phyloP scores from a whole-genome alignment of 2,888 invertebrate species.

The Drosophila basisetae region DNA sequence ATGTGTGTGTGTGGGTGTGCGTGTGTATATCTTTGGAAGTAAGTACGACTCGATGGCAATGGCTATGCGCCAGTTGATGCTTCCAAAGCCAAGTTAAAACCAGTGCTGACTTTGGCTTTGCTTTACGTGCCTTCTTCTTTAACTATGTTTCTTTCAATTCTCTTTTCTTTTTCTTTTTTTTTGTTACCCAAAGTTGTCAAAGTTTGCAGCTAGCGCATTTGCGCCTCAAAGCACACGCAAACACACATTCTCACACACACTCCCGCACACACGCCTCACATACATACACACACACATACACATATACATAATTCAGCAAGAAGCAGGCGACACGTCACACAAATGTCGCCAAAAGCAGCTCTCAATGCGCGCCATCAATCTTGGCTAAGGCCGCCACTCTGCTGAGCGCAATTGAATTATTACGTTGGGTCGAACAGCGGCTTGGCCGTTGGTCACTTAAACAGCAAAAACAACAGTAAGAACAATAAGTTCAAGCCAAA shows the following conservation, averaged over 20 bases:
- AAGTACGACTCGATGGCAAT: conserved; percentile 49
- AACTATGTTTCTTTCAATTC: conserved; percentile 19
- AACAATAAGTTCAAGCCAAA: conserved; percentile 30
- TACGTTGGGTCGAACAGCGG: conserved; percentile 71
- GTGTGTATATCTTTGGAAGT: conserved; percentile 5
- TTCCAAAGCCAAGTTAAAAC: conserved; percentile 74
- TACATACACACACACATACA: conserved; percentile 17
- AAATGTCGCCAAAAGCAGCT: conserved; percentile 78
- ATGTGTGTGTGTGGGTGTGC: not conserved
- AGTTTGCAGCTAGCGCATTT: conserved; percentile 75
- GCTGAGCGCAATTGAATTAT: conserved; percentile 75
- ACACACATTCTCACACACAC: conserved; percentile 22
- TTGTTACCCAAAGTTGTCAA: conserved; percentile 66
- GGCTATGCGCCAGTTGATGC: conserved; percentile 35
- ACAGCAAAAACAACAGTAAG: conserved; percentile 44
- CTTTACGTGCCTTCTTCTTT: conserved; percentile 57
- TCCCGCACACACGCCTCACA: conserved; percentile 8
- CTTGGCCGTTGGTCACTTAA: conserved; percentile 73
- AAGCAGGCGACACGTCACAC: conserved; percentile 76
- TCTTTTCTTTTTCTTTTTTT: conserved; percentile 22
- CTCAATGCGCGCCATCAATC: conserved; percentile 79
- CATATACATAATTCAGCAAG: conserved; percentile 71
- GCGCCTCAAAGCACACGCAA: conserved; percentile 64
- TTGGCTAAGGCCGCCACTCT: conserved; percentile 44
- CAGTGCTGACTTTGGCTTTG: conserved; percentile 73